Evolutionary conservation across 2,888 invertebrate genomes (phyloP).

Genomic region (Allygus modestus): DNA sequence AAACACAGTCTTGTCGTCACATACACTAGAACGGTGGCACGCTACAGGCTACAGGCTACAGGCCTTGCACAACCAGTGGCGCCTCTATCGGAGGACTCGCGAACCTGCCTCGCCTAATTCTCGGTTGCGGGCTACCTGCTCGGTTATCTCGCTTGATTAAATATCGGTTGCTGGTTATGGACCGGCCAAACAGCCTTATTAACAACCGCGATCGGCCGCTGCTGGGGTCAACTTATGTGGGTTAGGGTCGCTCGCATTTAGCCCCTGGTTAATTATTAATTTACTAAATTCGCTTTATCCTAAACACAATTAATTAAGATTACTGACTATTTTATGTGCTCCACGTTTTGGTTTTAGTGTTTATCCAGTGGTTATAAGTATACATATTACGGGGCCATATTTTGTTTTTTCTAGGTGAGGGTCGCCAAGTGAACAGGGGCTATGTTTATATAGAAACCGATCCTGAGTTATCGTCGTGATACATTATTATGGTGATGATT

Average conservation of each 20-base stretch:
- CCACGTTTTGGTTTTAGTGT: neutral
- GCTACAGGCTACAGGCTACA: neutral
- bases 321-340: neutral
- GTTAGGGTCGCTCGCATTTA: conserved; percentile 28
- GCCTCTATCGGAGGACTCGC: neutral
- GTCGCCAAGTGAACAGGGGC: neutral
- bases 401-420: conserved; percentile 17
- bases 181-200: conserved; percentile 44
- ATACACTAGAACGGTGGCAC: neutral
- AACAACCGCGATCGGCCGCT: neutral
- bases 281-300: conserved; percentile 5
- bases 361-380: neutral
- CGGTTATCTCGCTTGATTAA: conserved; percentile 43
- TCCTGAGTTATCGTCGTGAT: no score
- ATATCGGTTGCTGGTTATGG: conserved; percentile 47
- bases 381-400: conserved; percentile 2
- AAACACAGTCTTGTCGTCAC: conserved; percentile 16
- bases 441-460: no score
- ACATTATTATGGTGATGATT: no score
- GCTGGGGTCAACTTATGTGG: conserved; percentile 35
- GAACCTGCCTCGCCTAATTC: conserved; percentile 18
- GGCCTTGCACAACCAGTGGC: conserved; percentile 43
- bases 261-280: conserved; percentile 28
- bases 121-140: conserved; percentile 29
- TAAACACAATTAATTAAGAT: conserved; percentile 3